A percentile compares a stretch with the other conserved stretches of the same genome.
Conservation (phyloP, 2,113 vertebrate genomes). For the Oncorhynchus kisutch region DNA sequence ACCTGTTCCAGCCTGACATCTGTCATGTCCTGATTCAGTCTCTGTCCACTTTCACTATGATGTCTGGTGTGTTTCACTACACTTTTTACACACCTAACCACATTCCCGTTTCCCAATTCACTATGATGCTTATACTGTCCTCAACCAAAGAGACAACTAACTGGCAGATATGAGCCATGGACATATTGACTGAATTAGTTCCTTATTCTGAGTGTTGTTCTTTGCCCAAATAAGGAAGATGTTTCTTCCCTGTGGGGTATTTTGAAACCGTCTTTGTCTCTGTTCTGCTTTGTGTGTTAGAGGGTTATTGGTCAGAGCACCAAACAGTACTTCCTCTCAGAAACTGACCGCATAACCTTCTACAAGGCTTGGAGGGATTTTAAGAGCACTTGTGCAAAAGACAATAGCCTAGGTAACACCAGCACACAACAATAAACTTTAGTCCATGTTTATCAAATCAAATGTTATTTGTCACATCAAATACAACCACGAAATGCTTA, state of each 20-base stretch:
- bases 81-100: not conserved
- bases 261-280: not conserved
- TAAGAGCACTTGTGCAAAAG: too few relatives aligned
- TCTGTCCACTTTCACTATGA: not conserved
- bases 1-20: slow-evolving; percentile 1
- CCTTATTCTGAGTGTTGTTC: not conserved
- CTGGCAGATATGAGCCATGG: not conserved
- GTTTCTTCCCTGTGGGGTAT: not conserved
- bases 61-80: not conserved
- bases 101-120: not conserved
- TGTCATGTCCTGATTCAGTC: too few relatives aligned
- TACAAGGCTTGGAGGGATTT: not conserved
- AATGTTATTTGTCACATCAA: too few relatives aligned
- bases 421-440: too few relatives aligned
- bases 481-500: too few relatives aligned
- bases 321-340: not conserved
- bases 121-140: not conserved
- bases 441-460: too few relatives aligned
- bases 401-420: too few relatives aligned
- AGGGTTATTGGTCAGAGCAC: not conserved
- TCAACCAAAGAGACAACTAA: not conserved
- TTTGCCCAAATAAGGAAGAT: slow-evolving; percentile 15
- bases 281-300: slow-evolving; percentile 7
- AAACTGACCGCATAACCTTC: not conserved
- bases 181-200: not conserved